Percentiles rank a stretch among this genome's conserved stretches.
These are phyloP conservation scores for Clavelina lepadiformis DNA, from an alignment of 23 tunicate species.

Conservation along the genomic window DNA sequence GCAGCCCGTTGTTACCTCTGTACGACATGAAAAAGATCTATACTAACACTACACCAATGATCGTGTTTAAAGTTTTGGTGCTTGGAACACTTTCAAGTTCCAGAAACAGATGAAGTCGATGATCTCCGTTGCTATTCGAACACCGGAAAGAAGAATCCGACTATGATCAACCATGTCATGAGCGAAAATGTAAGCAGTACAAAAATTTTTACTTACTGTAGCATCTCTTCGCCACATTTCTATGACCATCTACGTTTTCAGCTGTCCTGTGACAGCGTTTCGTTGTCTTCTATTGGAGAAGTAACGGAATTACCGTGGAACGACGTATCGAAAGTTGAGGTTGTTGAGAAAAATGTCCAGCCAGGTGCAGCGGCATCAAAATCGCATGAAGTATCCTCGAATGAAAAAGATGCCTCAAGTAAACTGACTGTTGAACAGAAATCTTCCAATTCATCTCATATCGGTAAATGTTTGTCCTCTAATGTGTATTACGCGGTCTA, in stretches of 20 bases:
- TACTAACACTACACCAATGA: no score
- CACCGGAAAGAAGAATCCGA: background rate
- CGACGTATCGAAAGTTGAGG: constrained; percentile 55
- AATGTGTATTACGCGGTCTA: no score
- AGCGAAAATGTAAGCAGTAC: no score
- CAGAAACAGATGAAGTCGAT: constrained; percentile 34
- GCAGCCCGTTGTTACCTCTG: no score
- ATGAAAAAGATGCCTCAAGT: background rate
- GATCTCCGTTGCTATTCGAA: constrained; percentile 14
- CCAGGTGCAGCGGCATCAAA: background rate
- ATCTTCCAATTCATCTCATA: no score
- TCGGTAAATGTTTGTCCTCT: no score
- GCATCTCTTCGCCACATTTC: no score
- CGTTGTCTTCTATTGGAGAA: constrained; percentile 56
- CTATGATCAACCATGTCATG: background rate
- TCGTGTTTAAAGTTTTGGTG: constrained; percentile 89
- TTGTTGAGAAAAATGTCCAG: background rate
- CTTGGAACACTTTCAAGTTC: constrained; percentile 62
- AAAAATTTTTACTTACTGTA: no score
- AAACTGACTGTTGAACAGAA: no score
- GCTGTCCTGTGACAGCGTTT: constrained; percentile 50
- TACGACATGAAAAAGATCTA: no score
- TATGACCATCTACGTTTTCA: no score
- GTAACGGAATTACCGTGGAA: constrained; percentile 61
- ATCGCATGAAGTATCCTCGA: no score